A percentile compares a stretch with the other conserved stretches of the same genome.
phyloP scores from a whole-genome alignment of 2,113 vertebrate genomes.

The Pseudopipra pipra region DNA sequence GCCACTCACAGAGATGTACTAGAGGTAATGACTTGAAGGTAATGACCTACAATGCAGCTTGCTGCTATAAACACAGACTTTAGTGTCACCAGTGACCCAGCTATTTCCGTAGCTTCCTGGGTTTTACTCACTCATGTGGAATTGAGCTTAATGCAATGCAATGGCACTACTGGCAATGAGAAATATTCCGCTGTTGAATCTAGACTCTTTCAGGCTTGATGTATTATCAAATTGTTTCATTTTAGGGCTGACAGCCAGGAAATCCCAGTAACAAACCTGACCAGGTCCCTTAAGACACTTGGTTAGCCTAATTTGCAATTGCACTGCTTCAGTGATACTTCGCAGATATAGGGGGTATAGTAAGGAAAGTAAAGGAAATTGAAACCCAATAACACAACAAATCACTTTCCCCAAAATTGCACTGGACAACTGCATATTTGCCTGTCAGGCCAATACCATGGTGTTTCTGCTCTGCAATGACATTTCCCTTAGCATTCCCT shows the following conservation, averaged over 20 bases:
- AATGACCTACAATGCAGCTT: background rate
- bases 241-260: background rate
- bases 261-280: background rate
- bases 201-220: background rate
- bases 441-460: background rate
- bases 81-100: background rate
- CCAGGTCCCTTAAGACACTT: background rate
- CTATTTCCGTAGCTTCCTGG: background rate
- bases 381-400: background rate
- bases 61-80: background rate
- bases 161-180: background rate
- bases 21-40: background rate
- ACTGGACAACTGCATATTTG: background rate
- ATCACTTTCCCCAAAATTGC: background rate
- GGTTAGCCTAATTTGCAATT: background rate
- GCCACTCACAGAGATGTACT: background rate
- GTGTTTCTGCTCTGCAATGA: background rate
- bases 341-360: fast-evolving
- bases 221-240: background rate
- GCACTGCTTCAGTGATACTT: background rate
- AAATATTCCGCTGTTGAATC: background rate
- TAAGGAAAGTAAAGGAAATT: background rate
- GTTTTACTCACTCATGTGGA: background rate
- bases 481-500: background rate
- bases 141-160: background rate